A percentile compares a stretch with the other conserved stretches of the same genome.
phyloP scores from a whole-genome alignment of 2,113 vertebrate genomes.

The Nycticorax nycticorax region DNA sequence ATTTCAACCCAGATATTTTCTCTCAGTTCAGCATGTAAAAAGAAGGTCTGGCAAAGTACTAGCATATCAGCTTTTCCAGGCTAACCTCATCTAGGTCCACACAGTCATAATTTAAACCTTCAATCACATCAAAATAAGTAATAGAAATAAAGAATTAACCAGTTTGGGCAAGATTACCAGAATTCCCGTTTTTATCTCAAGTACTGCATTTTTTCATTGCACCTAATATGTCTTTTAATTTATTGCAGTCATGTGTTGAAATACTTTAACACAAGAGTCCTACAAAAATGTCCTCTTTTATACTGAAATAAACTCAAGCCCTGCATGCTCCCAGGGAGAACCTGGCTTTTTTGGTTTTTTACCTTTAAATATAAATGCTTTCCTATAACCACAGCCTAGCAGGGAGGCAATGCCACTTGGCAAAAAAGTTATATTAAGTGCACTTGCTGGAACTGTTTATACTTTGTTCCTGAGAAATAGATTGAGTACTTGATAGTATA shows the following conservation, averaged over 20 bases:
- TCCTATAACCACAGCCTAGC: background rate
- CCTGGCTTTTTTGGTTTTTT: background rate
- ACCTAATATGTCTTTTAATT: background rate
- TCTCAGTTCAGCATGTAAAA: background rate
- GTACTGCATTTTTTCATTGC: background rate
- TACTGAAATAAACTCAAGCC: background rate
- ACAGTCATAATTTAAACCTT: background rate
- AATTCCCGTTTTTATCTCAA: constrained; percentile 6
- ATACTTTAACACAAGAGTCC: background rate
- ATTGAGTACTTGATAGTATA: constrained; percentile 67
- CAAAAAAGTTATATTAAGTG: constrained; percentile 62
- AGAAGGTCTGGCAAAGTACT: background rate
- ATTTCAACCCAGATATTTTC: background rate
- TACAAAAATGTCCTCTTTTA: background rate
- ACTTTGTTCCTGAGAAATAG: constrained; percentile 59
- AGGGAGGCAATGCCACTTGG: constrained; percentile 37
- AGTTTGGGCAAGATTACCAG: background rate
- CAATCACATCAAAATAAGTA: background rate
- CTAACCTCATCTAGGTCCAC: background rate
- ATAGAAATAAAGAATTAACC: background rate
- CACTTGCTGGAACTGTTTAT: constrained; percentile 63
- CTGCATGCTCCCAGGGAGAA: background rate
- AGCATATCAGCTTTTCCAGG: background rate
- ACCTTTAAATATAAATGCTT: constrained; percentile 29
- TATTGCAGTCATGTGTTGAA: background rate